phyloP scores from a whole-genome alignment of 2,888 invertebrate species.

The Phrixothrix hirtus region DNA sequence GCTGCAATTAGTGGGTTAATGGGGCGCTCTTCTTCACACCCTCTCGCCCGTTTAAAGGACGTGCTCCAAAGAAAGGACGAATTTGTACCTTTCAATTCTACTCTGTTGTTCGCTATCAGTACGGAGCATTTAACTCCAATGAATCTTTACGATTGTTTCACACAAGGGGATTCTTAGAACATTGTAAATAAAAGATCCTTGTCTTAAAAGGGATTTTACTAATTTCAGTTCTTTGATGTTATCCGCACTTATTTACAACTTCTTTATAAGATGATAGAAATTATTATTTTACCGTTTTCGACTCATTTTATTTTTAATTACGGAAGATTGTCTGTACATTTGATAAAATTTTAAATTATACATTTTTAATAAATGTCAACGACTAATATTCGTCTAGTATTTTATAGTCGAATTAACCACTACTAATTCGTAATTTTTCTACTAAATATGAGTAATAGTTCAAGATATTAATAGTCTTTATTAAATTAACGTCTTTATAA shows the following conservation, averaged over 20 bases:
- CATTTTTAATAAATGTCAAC: too few species aligned
- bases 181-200: conserved; percentile 5
- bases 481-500: too few species aligned
- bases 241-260: background rate
- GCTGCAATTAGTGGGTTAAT: conserved; percentile 53
- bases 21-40: conserved; percentile 44
- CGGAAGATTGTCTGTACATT: background rate
- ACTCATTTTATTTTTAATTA: background rate
- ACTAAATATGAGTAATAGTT: too few species aligned
- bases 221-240: background rate
- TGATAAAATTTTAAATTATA: background rate
- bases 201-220: conserved; percentile 1
- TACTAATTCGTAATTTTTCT: too few species aligned
- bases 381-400: too few species aligned
- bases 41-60: conserved; percentile 43
- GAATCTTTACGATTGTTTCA: conserved; percentile 26
- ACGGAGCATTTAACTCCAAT: conserved; percentile 30
- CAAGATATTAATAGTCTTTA: too few species aligned
- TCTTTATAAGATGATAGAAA: background rate
- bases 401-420: too few species aligned
- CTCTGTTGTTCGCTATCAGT: conserved; percentile 31
- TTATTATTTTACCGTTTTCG: too few species aligned
- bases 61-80: conserved; percentile 35
- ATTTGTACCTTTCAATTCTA: conserved; percentile 38
- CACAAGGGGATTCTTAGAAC: conserved; percentile 8